Conservation (phyloP, 1,140 invertebrate genomes). For the Pogonomyrmex barbatus region DNA sequence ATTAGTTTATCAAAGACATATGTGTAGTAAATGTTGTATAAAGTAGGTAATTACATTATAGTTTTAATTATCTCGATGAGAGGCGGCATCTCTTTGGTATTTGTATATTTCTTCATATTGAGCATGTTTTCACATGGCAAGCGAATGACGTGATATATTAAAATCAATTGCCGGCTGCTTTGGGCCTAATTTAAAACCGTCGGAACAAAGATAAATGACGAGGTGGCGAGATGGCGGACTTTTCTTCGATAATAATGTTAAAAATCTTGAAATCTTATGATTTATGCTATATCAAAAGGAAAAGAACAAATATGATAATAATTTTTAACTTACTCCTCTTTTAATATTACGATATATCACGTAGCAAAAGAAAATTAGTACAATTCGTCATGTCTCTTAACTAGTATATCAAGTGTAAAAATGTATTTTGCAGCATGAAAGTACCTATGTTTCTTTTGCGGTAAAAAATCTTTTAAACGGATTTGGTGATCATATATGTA, state of each 20-base stretch:
- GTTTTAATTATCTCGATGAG: slow-evolving; percentile 71
- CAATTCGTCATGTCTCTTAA: slow-evolving; percentile 48
- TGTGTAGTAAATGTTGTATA: slow-evolving; percentile 81
- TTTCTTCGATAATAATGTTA: slow-evolving; percentile 14
- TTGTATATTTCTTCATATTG: slow-evolving; percentile 75
- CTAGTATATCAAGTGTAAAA: slow-evolving; percentile 25
- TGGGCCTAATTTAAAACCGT: slow-evolving; percentile 73
- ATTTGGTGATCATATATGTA: background rate
- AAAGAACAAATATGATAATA: slow-evolving; percentile 21
- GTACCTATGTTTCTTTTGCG: slow-evolving; percentile 48
- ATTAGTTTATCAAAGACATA: slow-evolving; percentile 75
- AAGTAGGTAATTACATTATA: slow-evolving; percentile 77
- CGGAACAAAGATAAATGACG: slow-evolving; percentile 12
- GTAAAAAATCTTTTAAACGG: background rate
- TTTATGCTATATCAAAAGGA: slow-evolving; percentile 28
- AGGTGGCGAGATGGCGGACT: background rate
- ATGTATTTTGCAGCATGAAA: slow-evolving; percentile 52
- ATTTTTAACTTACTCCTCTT: slow-evolving; percentile 47
- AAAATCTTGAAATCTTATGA: slow-evolving; percentile 33
- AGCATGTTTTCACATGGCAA: slow-evolving; percentile 68
- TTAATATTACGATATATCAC: slow-evolving; percentile 44
- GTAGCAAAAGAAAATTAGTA: slow-evolving; percentile 38
- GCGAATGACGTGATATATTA: slow-evolving; percentile 58
- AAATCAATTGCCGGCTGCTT: slow-evolving; percentile 69
- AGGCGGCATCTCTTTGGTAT: slow-evolving; percentile 65